Percentiles rank a stretch among this genome's conserved stretches.
Evolutionary conservation across 2,888 invertebrate genomes (phyloP).

Genomic region (Rhorus exstirpatorius): DNA sequence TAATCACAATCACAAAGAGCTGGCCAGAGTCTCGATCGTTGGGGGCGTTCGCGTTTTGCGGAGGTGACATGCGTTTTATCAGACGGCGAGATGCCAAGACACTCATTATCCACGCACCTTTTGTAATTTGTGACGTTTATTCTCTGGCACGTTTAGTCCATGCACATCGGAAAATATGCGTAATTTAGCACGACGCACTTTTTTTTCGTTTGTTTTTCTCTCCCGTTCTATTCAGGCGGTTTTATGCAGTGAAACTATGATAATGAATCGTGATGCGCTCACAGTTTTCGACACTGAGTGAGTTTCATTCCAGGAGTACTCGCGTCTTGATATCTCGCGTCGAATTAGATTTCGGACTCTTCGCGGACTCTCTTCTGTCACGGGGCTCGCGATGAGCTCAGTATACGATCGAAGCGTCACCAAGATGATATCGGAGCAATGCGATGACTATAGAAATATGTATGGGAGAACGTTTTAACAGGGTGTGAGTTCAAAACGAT

Average conservation of each 20-base stretch:
- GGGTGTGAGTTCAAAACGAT: conserved; percentile 23
- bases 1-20: too few relatives aligned
- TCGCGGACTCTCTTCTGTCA: conserved; percentile 8
- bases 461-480: conserved; percentile 1
- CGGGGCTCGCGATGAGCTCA: neutral
- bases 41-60: neutral
- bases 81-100: conserved; percentile 39
- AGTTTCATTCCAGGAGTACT: conserved; percentile 26
- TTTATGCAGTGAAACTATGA: conserved; percentile 27
- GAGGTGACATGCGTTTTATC: neutral
- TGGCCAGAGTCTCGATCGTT: conserved; percentile 37
- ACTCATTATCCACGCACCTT: conserved; percentile 31
- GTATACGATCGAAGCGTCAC: conserved; percentile 28
- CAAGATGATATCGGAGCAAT: conserved; percentile 25
- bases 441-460: conserved; percentile 20
- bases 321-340: neutral
- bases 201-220: conserved; percentile 21
- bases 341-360: conserved; percentile 31
- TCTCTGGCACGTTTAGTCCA: conserved; percentile 11
- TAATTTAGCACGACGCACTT: conserved; percentile 31
- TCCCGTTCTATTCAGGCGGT: neutral
- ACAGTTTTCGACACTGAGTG: conserved; percentile 17
- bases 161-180: conserved; percentile 15
- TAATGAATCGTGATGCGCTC: neutral
- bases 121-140: conserved; percentile 58